These are phyloP conservation scores for Anisognathus igniventris DNA, from an alignment of 2,797 vertebrate species.

Conservation along the genomic window DNA sequence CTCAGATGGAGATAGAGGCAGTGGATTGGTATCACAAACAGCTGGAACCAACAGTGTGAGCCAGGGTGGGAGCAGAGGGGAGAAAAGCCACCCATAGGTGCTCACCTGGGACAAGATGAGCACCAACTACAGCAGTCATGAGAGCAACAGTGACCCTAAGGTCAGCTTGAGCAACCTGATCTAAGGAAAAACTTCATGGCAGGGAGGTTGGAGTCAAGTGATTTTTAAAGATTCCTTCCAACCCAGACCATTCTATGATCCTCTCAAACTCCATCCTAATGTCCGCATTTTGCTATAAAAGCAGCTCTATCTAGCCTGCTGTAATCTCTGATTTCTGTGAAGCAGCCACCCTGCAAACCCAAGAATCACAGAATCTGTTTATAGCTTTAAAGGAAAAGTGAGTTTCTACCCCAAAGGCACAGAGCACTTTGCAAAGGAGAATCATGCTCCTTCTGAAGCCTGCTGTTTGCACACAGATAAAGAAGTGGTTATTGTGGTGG, in stretches of 20 bases:
- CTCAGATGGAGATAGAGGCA: background rate
- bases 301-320: background rate
- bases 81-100: background rate
- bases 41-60: background rate
- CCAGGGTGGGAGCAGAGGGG: background rate
- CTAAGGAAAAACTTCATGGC: background rate
- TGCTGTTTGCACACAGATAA: background rate
- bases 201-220: background rate
- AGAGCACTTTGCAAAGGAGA: background rate
- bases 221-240: background rate
- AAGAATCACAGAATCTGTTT: background rate
- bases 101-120: background rate
- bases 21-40: background rate
- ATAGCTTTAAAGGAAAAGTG: background rate
- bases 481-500: accelerated
- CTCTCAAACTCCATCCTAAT: background rate
- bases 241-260: background rate
- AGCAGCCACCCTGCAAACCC: background rate
- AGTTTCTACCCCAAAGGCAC: background rate
- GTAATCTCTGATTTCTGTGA: background rate
- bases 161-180: background rate
- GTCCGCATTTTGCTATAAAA: background rate
- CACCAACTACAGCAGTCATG: background rate
- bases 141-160: background rate
- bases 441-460: background rate